Evolutionary conservation across 1,140 invertebrate species (phyloP).

Genomic region (Phortica variegata): DNA sequence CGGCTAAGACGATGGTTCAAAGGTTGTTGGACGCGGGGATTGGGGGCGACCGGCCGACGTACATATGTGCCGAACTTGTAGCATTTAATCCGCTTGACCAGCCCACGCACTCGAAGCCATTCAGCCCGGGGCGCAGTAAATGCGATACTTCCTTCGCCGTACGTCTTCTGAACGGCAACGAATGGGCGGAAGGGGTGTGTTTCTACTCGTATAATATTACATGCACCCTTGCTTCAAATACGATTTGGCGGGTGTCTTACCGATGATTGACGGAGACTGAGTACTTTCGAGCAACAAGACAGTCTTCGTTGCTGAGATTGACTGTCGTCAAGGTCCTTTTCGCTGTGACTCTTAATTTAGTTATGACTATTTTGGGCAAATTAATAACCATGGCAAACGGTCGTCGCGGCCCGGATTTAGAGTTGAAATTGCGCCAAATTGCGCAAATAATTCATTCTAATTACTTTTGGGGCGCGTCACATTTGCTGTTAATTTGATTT

Average conservation of each 20-base stretch:
- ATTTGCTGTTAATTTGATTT: slow-evolving; percentile 6
- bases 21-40: no score
- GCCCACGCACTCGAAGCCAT: not conserved
- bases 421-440: slow-evolving; percentile 38
- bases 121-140: not conserved
- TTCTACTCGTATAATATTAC: no score
- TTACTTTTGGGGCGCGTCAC: slow-evolving; percentile 18
- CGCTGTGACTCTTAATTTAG: slow-evolving; percentile 6
- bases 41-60: slow-evolving; percentile 13
- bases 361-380: slow-evolving; percentile 9
- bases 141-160: slow-evolving; percentile 25
- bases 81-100: slow-evolving; percentile 16
- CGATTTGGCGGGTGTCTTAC: no score
- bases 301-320: slow-evolving; percentile 53
- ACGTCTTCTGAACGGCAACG: no score
- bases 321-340: slow-evolving; percentile 11
- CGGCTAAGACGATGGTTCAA: slow-evolving; percentile 17
- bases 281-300: slow-evolving; percentile 50
- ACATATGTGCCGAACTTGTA: slow-evolving; percentile 9
- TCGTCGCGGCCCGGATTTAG: no score
- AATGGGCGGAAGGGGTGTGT: no score
- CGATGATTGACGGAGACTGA: slow-evolving; percentile 33
- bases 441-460: slow-evolving; percentile 43
- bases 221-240: no score
- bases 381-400: slow-evolving; percentile 36